Evolutionary conservation across 2,888 invertebrate species (phyloP).

Genomic region (Ectemnius continuus): DNA sequence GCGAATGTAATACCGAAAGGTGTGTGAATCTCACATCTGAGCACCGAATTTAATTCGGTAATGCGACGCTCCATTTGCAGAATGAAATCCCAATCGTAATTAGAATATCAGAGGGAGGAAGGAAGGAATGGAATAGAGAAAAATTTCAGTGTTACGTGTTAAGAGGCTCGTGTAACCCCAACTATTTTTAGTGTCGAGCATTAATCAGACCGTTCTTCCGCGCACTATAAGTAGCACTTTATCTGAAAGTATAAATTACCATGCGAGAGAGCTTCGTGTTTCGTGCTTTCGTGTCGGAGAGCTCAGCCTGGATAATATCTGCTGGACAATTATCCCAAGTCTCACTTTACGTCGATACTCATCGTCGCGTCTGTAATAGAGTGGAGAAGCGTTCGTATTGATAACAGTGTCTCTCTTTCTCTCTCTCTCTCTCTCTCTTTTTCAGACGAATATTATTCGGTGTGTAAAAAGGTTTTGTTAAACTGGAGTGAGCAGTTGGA

Average conservation of each 20-base stretch:
- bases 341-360: constrained; percentile 24
- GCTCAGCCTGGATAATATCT: constrained; percentile 40
- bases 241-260: constrained; percentile 35
- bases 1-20: neutral
- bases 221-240: constrained; percentile 32
- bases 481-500: no score
- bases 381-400: no score
- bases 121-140: no score
- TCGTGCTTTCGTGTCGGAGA: constrained; percentile 41
- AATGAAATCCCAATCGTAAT: no score
- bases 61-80: no score
- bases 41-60: no score
- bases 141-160: constrained; percentile 6
- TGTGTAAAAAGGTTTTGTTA: no score
- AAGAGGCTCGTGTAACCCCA: constrained; percentile 15
- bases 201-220: constrained; percentile 33
- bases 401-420: no score
- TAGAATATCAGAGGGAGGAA: no score
- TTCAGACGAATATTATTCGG: no score
- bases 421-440: no score
- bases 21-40: neutral
- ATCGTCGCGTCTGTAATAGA: neutral
- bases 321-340: constrained; percentile 27
- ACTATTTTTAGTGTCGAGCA: constrained; percentile 23
- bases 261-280: constrained; percentile 31